Evolutionary conservation across 2,113 vertebrate genomes (phyloP).

Genomic region (Hippoglossus stenolepis): DNA sequence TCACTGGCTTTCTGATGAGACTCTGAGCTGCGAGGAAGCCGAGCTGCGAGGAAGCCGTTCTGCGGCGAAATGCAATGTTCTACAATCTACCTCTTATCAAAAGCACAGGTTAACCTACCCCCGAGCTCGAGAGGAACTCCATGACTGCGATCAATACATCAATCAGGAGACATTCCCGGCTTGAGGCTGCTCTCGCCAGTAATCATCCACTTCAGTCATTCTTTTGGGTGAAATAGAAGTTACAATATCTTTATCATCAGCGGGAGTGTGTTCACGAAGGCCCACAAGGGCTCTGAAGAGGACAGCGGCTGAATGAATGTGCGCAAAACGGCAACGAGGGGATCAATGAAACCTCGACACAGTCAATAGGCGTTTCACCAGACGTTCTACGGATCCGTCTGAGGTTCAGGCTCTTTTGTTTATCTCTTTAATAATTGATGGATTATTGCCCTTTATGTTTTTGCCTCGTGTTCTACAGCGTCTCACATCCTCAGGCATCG

Average conservation of each 20-base stretch:
- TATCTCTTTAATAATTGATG: slow-evolving; percentile 25
- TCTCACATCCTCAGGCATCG: slow-evolving; percentile 28
- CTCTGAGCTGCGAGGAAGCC: slow-evolving; percentile 35
- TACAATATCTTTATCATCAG: slow-evolving; percentile 42
- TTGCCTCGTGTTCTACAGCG: neutral
- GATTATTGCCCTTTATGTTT: slow-evolving; percentile 19
- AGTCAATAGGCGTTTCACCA: slow-evolving; percentile 18
- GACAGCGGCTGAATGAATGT: slow-evolving; percentile 26
- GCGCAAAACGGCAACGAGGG: slow-evolving; percentile 23
- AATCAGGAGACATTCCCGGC: slow-evolving; percentile 25
- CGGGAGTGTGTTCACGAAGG: slow-evolving; percentile 29
- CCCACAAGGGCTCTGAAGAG: slow-evolving; percentile 16
- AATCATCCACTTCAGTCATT: slow-evolving; percentile 34
- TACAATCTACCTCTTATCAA: slow-evolving; percentile 44
- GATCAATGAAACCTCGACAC: slow-evolving; percentile 45
- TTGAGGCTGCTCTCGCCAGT: slow-evolving; percentile 35
- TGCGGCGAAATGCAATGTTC: slow-evolving; percentile 36
- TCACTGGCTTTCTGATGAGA: slow-evolving; percentile 42
- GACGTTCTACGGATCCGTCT: neutral
- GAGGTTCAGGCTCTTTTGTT: neutral
- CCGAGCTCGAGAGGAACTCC: slow-evolving; percentile 18
- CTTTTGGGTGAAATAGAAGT: slow-evolving; percentile 29
- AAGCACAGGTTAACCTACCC: slow-evolving; percentile 43
- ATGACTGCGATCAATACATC: slow-evolving; percentile 53
- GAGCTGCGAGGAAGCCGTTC: slow-evolving; percentile 44